Evolutionary conservation across 2,888 invertebrate genomes (phyloP).

Genomic region (Tenthredo livida): DNA sequence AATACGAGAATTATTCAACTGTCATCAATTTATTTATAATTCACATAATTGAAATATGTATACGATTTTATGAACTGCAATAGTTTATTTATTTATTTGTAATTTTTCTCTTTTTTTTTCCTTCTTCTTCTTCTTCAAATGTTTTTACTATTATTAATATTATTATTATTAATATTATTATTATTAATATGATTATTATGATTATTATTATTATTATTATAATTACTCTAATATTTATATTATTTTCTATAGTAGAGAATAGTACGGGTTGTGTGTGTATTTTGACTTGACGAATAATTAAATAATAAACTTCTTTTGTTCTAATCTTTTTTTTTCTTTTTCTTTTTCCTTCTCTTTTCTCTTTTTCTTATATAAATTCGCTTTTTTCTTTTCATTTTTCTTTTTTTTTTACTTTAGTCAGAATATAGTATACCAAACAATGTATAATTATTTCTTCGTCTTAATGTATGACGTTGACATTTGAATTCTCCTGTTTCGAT

Average conservation of each 20-base stretch:
- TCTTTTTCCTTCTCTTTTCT: conserved; percentile 33
- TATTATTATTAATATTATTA: background rate
- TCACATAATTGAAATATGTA: conserved; percentile 68
- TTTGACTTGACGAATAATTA: conserved; percentile 61
- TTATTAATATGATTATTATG: background rate
- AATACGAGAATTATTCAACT: conserved; percentile 68
- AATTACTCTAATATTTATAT: conserved; percentile 62
- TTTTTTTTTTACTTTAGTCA: background rate
- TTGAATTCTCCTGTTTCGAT: conserved; percentile 1
- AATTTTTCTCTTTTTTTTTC: too few relatives aligned
- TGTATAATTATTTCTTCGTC: conserved; percentile 8
- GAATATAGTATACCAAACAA: background rate
- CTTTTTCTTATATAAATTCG: conserved; percentile 59
- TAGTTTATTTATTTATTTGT: conserved; percentile 54
- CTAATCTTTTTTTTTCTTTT: too few relatives aligned
- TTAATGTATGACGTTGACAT: conserved; percentile 59
- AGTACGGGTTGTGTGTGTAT: conserved; percentile 62
- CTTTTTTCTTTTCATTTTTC: conserved; percentile 28
- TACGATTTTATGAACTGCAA: conserved; percentile 67
- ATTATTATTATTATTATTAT: conserved; percentile 49
- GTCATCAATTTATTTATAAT: conserved; percentile 60
- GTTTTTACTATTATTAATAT: background rate
- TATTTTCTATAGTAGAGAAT: conserved; percentile 64
- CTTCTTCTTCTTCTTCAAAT: background rate
- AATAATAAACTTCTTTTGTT: conserved; percentile 8